Base-by-base conservation (phyloP, 2,797 vertebrate genomes). In the Coreius guichenoti region DNA sequence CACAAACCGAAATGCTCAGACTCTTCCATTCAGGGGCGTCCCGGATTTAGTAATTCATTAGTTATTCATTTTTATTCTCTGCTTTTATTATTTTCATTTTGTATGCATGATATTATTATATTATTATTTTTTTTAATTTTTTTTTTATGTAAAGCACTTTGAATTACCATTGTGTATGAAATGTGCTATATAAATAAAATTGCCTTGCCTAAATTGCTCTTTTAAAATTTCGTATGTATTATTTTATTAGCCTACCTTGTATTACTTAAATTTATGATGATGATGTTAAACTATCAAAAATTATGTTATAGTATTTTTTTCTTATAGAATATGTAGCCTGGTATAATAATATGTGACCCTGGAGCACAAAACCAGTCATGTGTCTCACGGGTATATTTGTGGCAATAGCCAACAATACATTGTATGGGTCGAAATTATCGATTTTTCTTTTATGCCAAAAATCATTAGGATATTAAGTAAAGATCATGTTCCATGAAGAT, bases 191-290 rank as follows among this genome's bases (percentile, higher is more conserved):
- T 58, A 23, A 21, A 56, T 23, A 58, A 0, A 12, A n/a, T 58
- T 58, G 1, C 23, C 23, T 51, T 23, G 51, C 51, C 7, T 21
- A 21, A 21, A 21, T 36, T 36, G 33, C 11, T 61, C 11, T n/a
- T 11, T 5, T 13, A 61, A 61, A 61, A 26, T 63, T 0, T 12
- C 0, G 13, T 17, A 17, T 0, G 2, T 16, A 14, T 63, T 29
- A 1, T 65, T 65, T 16, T 3, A 29, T 14, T 29, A 56, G 21
- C 21, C 54, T 56, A 54, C 2, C 7, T 54, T n/a, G 54, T 2
- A 16, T n/a, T 14, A 29, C 61, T 65, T 16, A 31, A 1, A 65
- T 31, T 1, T 65, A 17, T 16, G 26, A 16, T 16, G 26, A 16
- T 16, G 26, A 61, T 69, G 4, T 23, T 23, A 39, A 39, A 39